Percentiles rank a stretch among this genome's conserved stretches.
phyloP scores from a whole-genome alignment of 2,113 vertebrate species.

The Chroicocephalus ridibundus region DNA sequence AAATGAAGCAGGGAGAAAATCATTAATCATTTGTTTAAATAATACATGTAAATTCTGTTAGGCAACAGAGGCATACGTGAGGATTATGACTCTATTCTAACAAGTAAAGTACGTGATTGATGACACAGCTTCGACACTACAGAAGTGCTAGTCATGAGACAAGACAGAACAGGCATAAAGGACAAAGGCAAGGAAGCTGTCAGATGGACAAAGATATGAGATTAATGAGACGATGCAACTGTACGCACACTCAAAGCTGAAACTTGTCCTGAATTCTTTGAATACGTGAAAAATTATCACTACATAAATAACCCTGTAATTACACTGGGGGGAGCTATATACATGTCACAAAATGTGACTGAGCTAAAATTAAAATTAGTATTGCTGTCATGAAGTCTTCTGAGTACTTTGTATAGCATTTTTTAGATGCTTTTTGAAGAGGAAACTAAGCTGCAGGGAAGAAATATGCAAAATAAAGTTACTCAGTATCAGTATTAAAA shows the following conservation, averaged over 20 bases:
- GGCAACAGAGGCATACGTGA: not conserved
- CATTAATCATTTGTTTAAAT: not conserved
- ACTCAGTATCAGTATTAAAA: not conserved
- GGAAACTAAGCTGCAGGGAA: not conserved
- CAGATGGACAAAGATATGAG: not conserved
- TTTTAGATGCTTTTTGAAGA: not conserved
- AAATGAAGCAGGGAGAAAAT: not conserved
- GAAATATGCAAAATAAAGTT: not conserved
- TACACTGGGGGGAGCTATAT: not conserved
- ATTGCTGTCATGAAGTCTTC: not conserved
- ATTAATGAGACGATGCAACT: not conserved
- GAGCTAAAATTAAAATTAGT: not conserved
- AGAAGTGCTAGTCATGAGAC: not conserved
- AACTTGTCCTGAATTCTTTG: not conserved
- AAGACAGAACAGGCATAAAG: not conserved
- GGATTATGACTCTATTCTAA: not conserved
- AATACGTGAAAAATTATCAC: not conserved
- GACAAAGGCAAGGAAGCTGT: not conserved
- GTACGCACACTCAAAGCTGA: accelerated
- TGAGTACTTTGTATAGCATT: not conserved
- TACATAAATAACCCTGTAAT: not conserved
- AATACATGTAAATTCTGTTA: not conserved
- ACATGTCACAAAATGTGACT: not conserved
- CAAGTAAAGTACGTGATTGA: not conserved
- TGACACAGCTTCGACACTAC: not conserved